phyloP scores from a whole-genome alignment of 2,797 vertebrate species.

The Acipenser oxyrinchus region DNA sequence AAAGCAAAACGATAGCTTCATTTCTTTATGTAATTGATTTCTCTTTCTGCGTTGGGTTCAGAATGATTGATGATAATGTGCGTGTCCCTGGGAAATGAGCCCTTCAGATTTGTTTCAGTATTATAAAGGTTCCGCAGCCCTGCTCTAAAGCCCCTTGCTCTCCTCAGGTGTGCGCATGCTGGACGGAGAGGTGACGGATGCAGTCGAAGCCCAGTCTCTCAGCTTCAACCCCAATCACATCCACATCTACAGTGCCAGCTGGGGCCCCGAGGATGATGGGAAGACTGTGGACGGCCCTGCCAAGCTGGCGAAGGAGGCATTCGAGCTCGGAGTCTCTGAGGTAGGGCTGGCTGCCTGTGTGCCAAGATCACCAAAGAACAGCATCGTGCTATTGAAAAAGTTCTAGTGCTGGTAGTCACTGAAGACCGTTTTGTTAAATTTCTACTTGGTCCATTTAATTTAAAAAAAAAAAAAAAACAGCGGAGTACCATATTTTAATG shows the following conservation, averaged over 20 bases:
- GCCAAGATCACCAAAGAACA: constrained; percentile 14
- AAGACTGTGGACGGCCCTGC: constrained; percentile 94
- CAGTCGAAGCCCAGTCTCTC: constrained; percentile 91
- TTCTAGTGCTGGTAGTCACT: background rate
- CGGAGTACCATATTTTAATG: background rate
- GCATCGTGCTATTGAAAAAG: constrained; percentile 10
- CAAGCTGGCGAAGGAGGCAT: constrained; percentile 89
- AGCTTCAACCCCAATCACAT: constrained; percentile 92
- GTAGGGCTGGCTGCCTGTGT: constrained; percentile 38
- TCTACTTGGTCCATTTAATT: too few relatives aligned
- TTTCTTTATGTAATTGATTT: constrained; percentile 2
- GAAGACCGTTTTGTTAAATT: background rate
- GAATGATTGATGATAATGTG: constrained; percentile 6
- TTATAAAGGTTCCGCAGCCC: background rate
- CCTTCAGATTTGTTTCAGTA: background rate
- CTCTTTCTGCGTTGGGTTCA: constrained; percentile 3
- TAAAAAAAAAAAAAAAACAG: background rate
- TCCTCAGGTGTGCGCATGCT: constrained; percentile 89
- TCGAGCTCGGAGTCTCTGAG: constrained; percentile 84
- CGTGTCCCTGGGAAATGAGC: background rate
- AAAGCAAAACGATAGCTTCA: too few relatives aligned
- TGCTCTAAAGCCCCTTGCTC: too few relatives aligned
- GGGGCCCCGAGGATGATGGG: constrained; percentile 95
- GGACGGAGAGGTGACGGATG: constrained; percentile 94
- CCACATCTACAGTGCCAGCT: constrained; percentile 95